phyloP scores from a whole-genome alignment of 2,113 vertebrate species.

The Azemiops feae region DNA sequence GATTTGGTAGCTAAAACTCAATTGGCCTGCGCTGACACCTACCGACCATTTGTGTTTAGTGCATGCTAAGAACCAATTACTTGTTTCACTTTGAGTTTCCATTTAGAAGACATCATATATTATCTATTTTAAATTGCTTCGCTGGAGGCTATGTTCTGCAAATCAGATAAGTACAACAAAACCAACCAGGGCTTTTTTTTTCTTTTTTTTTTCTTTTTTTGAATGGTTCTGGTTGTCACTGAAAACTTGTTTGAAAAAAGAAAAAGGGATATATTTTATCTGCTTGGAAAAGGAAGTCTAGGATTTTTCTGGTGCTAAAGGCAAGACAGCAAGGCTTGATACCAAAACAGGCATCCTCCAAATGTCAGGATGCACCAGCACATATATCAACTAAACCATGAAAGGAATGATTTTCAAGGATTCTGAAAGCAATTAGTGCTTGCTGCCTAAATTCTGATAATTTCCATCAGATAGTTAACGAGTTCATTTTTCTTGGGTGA shows the following conservation, averaged over 20 bases:
- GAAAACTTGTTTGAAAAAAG: not conserved
- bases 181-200: not conserved
- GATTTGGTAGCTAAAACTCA: constrained; percentile 20
- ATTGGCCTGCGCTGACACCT: constrained; percentile 69
- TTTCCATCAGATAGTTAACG: not conserved
- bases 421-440: not conserved
- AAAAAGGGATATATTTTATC: not conserved
- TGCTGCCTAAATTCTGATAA: not conserved
- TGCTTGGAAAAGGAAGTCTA: not conserved
- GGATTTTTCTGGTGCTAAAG: not conserved
- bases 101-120: constrained; percentile 11
- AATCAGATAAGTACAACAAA: not conserved
- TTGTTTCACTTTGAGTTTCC: not conserved
- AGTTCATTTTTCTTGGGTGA: not conserved
- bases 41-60: constrained; percentile 48
- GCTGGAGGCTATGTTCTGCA: not conserved
- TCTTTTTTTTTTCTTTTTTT: not conserved
- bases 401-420: not conserved
- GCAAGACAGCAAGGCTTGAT: not conserved
- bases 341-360: not conserved
- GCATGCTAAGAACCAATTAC: constrained; percentile 27
- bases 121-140: constrained; percentile 17
- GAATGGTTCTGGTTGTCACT: not conserved
- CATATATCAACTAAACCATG: not conserved
- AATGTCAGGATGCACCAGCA: not conserved